Evolutionary conservation across 1,140 invertebrate genomes (phyloP).

Genomic region (Drosophila suzukii): DNA sequence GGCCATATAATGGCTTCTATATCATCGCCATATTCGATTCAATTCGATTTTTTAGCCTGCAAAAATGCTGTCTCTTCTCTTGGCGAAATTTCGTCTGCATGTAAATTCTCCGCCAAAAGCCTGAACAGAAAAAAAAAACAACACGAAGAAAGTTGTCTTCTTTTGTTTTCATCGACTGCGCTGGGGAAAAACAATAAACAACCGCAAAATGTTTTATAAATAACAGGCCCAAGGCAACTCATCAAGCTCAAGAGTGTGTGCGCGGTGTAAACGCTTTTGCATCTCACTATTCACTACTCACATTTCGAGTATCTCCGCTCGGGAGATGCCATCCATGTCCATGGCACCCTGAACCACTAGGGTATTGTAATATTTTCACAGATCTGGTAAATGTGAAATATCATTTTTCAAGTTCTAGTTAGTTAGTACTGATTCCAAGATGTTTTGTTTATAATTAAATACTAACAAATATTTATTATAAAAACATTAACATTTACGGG

Average conservation of each 20-base stretch:
- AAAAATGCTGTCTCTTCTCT: neutral
- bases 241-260: constrained; percentile 19
- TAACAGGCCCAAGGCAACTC: constrained; percentile 34
- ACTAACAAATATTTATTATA: no score
- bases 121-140: neutral
- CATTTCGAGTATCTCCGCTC: constrained; percentile 20
- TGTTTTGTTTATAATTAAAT: neutral
- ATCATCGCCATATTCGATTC: neutral
- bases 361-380: neutral
- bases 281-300: constrained; percentile 26
- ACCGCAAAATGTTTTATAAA: constrained; percentile 53
- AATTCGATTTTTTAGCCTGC: constrained; percentile 6
- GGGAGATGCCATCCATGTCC: constrained; percentile 7
- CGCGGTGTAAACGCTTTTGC: constrained; percentile 36
- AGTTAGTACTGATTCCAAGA: neutral
- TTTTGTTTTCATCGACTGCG: constrained; percentile 24
- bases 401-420: neutral
- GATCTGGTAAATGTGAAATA: neutral
- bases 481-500: no score
- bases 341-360: constrained; percentile 1
- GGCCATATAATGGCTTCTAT: constrained; percentile 21
- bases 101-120: constrained; percentile 34
- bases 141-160: constrained; percentile 46
- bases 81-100: constrained; percentile 12
- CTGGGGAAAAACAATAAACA: constrained; percentile 27